Percentiles rank a stretch among this genome's conserved stretches.
phyloP scores from a whole-genome alignment of 2,113 vertebrate genomes.

The Oryzias melastigma region DNA sequence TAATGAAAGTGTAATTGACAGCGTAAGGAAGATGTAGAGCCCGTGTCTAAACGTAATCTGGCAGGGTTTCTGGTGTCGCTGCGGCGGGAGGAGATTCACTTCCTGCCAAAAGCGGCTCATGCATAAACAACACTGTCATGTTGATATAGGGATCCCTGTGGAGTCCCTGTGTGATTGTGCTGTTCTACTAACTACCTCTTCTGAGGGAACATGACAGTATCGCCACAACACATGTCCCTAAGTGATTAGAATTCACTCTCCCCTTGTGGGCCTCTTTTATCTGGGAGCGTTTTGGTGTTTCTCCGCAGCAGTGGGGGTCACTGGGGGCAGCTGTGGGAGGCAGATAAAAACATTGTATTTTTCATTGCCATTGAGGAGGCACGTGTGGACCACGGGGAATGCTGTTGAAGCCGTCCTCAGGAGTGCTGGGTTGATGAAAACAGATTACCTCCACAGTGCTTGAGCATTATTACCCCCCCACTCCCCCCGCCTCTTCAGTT shows the following conservation, averaged over 20 bases:
- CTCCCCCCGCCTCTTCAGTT: conserved; percentile 22
- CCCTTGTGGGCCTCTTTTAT: conserved; percentile 57
- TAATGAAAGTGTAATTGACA: conserved; percentile 47
- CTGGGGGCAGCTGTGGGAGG: conserved; percentile 54
- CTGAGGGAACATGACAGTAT: conserved; percentile 69
- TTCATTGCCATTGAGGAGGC: conserved; percentile 37
- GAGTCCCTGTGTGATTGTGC: conserved; percentile 53
- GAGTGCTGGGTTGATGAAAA: conserved; percentile 56
- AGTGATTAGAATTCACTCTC: conserved; percentile 67
- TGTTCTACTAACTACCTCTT: conserved; percentile 67
- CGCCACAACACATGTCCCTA: conserved; percentile 65
- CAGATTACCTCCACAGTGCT: conserved; percentile 49
- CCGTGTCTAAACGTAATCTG: conserved; percentile 34
- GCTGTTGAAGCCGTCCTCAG: conserved; percentile 46
- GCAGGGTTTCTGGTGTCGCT: conserved; percentile 34
- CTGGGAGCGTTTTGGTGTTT: conserved; percentile 49
- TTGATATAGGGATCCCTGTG: conserved; percentile 59
- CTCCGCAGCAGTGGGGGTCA: conserved; percentile 50
- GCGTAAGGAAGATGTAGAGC: conserved; percentile 23
- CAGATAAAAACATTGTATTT: conserved; percentile 62
- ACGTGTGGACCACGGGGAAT: neutral
- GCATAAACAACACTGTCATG: conserved; percentile 72
- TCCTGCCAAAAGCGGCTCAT: conserved; percentile 63
- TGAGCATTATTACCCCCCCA: conserved; percentile 35
- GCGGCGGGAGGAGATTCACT: conserved; percentile 45